These are phyloP conservation scores for Cynocephalus volans DNA, from an alignment of 2,113 vertebrate genomes.

Conservation along the genomic window DNA sequence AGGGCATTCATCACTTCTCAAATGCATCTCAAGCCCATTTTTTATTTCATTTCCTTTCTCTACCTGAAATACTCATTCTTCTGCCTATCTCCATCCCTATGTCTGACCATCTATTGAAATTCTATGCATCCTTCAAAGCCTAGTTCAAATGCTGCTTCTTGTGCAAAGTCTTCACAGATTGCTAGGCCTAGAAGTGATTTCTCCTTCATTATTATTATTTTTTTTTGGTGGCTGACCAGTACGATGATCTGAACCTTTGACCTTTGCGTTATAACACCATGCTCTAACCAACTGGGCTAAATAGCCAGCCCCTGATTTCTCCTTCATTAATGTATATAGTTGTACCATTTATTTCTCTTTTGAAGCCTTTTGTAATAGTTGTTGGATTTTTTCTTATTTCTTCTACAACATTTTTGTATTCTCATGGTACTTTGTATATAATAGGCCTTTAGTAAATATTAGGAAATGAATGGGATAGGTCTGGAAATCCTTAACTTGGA, in stretches of 20 bases:
- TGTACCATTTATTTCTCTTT: slow-evolving; percentile 58
- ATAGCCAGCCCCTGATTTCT: neutral
- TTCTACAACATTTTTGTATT: slow-evolving; percentile 38
- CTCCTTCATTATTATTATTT: neutral
- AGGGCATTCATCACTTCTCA: neutral
- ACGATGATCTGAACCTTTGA: too few species aligned
- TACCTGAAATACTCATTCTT: neutral
- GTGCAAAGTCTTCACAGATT: neutral
- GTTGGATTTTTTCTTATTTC: slow-evolving; percentile 22
- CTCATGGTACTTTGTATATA: neutral
- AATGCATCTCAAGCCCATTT: slow-evolving; percentile 17
- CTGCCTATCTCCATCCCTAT: neutral
- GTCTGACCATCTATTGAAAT: slow-evolving; percentile 12
- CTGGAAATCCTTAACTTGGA: slow-evolving; percentile 43
- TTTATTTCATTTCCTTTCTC: neutral
- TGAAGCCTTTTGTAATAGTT: slow-evolving; percentile 22
- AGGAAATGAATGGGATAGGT: slow-evolving; percentile 8
- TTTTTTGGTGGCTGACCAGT: too few species aligned
- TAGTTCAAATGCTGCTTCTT: slow-evolving; percentile 19
- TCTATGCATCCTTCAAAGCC: slow-evolving; percentile 18
- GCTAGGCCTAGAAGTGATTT: neutral
- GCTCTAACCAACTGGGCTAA: too few species aligned
- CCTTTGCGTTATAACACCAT: too few species aligned
- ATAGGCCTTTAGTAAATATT: slow-evolving; percentile 2
- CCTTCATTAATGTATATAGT: neutral